Percentiles rank a stretch among this genome's conserved stretches.
These are phyloP conservation scores for Blera fallax DNA, from an alignment of 2,888 invertebrate species.

Conservation along the genomic window DNA sequence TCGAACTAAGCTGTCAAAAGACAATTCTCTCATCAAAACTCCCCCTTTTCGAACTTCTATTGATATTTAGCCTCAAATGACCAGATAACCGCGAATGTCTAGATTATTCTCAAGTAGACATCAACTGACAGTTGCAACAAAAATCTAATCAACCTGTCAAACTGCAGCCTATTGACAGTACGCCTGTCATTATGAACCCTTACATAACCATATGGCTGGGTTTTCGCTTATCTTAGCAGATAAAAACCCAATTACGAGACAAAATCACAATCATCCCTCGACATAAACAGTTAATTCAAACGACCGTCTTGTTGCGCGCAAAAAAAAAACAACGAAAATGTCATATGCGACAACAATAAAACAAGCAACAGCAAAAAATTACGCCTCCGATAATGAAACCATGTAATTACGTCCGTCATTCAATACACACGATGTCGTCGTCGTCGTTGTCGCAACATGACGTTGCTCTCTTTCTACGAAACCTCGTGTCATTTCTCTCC, in stretches of 20 bases:
- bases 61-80: not conserved
- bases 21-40: not conserved
- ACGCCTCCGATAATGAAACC: conserved; percentile 49
- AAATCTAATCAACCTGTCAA: conserved; percentile 9
- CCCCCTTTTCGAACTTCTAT: not conserved
- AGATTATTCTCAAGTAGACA: too few relatives aligned
- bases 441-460: not conserved
- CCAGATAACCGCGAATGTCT: not conserved
- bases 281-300: conserved; percentile 28
- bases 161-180: not conserved
- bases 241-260: conserved; percentile 17
- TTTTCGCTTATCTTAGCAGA: not conserved
- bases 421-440: not conserved
- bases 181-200: not conserved
- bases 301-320: conserved; percentile 6
- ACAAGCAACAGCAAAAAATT: conserved; percentile 28
- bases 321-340: not conserved
- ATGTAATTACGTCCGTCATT: conserved; percentile 48
- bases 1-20: too few relatives aligned
- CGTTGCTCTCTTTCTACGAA: not conserved
- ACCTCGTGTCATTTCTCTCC: conserved; percentile 49
- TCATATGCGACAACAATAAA: conserved; percentile 22
- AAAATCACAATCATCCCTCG: conserved; percentile 12
- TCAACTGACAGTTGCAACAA: not conserved
- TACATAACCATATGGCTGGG: conserved; percentile 2